Base-by-base conservation (phyloP, 2,113 vertebrate species). In the Cyanistes caeruleus region DNA sequence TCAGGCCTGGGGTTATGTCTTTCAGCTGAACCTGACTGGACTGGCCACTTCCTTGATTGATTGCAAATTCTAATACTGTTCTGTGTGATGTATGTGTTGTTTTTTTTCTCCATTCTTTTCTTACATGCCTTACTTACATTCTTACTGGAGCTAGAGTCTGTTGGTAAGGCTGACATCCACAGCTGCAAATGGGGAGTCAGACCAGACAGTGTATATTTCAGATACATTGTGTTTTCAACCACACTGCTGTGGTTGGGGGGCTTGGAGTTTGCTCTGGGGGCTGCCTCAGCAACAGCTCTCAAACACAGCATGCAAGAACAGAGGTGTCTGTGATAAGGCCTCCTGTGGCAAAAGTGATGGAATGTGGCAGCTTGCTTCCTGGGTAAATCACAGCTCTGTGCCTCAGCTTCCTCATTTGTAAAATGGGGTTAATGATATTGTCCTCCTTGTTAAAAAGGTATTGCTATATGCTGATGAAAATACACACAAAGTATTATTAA, bases 331-430 rank as follows among this genome's bases (percentile, higher is more conserved):
- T 39, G 58, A 49, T 68, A 65, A 78, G n/a, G 41, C 52, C 69
- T 90, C 43, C 63, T 77, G 68, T 48, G 86, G 35, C 39, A 80
- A 8, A 69, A 77, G 72, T 58, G 83, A 63, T 92, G 68, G 80
- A 77, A 80, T 12, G 27, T 46, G 39, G 72, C 46, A 46, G 35
- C 85, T 92, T 73, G 49, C 65, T 93, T 83, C 79, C 48, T 43
- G 13, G n/a, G 46, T 89, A 95, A 88, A 97, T 96, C 90, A 90
- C 94, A 87, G 90, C 79, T 95, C 79, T 93, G 94, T 75, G 90
- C 82, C 79, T 92, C 70, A 75, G 81, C 78, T 87, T 91, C 84
- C 58, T 91, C 68, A 65, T 93, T 93, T 94, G 63, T 89, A 69
- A 88, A 96, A 97, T 59, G 86, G 79, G 92, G 94, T 94, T 92